These are phyloP conservation scores for Anguilla megastoma DNA, from an alignment of 2,797 vertebrate genomes.

Conservation along the genomic window DNA sequence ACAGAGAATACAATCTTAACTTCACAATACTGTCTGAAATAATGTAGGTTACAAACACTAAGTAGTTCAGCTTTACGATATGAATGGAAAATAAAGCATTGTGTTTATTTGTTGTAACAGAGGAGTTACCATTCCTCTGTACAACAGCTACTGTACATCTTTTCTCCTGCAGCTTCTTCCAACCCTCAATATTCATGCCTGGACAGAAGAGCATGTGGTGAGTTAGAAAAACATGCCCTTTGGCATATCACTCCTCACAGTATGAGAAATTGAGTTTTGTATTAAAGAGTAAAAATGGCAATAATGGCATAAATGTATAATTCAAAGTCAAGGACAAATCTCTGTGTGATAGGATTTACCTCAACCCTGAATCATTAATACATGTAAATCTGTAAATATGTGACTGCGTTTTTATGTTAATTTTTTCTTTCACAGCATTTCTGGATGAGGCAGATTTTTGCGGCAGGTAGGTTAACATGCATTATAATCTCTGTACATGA, in stretches of 20 bases:
- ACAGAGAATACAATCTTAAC: background rate
- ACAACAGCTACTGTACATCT: constrained; percentile 39
- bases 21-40: background rate
- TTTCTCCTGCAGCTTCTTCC: constrained; percentile 86
- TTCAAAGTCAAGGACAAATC: constrained; percentile 1
- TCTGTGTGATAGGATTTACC: background rate
- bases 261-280: background rate
- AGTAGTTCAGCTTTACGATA: background rate
- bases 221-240: constrained; percentile 57
- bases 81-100: background rate
- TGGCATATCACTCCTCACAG: background rate
- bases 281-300: background rate
- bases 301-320: background rate
- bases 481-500: background rate
- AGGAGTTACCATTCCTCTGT: background rate
- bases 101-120: background rate
- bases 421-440: constrained; percentile 78
- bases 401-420: background rate
- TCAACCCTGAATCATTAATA: background rate
- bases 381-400: constrained; percentile 29
- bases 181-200: constrained; percentile 89
- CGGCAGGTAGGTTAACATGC: constrained; percentile 77
- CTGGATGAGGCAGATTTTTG: constrained; percentile 94
- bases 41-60: background rate
- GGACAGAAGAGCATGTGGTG: constrained; percentile 98